Conservation (phyloP, 2,113 vertebrate genomes). For the Salvelinus alpinus region DNA sequence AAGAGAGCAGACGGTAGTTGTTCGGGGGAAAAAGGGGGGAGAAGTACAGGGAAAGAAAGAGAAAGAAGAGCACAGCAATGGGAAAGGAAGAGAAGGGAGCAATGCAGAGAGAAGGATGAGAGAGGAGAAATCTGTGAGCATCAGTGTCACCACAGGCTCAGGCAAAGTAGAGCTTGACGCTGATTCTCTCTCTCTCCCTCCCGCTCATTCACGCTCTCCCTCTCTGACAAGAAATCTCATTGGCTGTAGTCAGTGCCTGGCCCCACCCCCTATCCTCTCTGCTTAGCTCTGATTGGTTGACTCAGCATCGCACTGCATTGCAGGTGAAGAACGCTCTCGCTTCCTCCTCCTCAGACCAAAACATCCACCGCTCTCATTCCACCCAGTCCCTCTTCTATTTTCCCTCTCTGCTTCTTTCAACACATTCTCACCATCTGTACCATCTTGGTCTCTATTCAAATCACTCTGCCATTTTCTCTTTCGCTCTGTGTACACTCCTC, state of each 20-base stretch:
- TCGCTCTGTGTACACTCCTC: no score
- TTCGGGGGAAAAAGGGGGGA: not conserved
- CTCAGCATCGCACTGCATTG: constrained; percentile 85
- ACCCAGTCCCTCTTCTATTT: not conserved
- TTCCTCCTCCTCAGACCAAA: constrained; percentile 52
- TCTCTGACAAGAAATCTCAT: constrained; percentile 70
- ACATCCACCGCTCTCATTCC: constrained; percentile 35
- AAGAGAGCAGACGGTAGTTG: constrained; percentile 22
- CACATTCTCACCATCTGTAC: not conserved
- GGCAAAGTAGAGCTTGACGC: constrained; percentile 40
- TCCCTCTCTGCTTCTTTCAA: not conserved
- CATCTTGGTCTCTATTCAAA: not conserved
- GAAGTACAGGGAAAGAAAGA: constrained; percentile 2
- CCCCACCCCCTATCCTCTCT: constrained; percentile 55
- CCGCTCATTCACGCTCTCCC: constrained; percentile 8
- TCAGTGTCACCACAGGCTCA: constrained; percentile 28
- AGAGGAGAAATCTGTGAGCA: constrained; percentile 49
- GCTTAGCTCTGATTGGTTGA: constrained; percentile 75
- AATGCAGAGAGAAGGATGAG: not conserved
- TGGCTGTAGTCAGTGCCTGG: constrained; percentile 65
- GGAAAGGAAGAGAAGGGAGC: not conserved
- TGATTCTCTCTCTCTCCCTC: constrained; percentile 30
- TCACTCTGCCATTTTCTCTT: no score
- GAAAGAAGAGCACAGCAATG: not conserved
- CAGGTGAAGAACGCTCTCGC: constrained; percentile 76